A percentile compares a stretch with the other conserved stretches of the same genome.
Evolutionary conservation across 2,113 vertebrate species (phyloP).

Genomic region (Tapirus terrestris): DNA sequence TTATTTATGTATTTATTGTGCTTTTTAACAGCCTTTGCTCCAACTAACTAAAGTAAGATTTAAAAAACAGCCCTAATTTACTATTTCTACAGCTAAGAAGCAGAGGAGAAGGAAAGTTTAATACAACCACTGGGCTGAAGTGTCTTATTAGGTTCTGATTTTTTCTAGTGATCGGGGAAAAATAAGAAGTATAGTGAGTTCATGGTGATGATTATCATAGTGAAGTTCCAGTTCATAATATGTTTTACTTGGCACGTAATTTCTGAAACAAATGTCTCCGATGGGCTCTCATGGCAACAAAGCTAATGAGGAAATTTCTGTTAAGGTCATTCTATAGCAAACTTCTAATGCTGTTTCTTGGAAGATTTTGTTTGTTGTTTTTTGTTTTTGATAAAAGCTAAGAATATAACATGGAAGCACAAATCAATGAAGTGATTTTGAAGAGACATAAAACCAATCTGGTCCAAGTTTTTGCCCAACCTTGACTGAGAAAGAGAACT

Average conservation of each 20-base stretch:
- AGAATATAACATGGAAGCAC: neutral
- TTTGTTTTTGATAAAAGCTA: neutral
- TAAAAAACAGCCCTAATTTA: neutral
- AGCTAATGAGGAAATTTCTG: neutral
- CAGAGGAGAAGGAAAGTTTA: neutral
- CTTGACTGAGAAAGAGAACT: neutral
- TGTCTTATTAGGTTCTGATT: neutral
- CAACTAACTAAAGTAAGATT: neutral
- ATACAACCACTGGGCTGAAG: neutral
- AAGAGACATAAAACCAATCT: neutral
- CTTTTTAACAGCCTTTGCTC: neutral
- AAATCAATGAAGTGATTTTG: neutral
- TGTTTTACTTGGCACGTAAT: neutral
- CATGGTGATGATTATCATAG: neutral
- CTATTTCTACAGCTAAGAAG: neutral
- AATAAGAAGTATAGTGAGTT: neutral
- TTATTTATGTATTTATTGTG: too few species aligned
- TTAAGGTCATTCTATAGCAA: neutral
- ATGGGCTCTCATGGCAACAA: neutral
- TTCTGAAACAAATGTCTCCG: neutral
- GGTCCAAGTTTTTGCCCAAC: neutral
- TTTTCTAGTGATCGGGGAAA: neutral
- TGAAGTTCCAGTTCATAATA: neutral
- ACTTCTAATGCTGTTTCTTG: neutral
- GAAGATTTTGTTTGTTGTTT: neutral